Percentiles rank a stretch among this genome's conserved stretches.
These are phyloP conservation scores for Charaxes varanes DNA, from an alignment of 1,140 invertebrate species.

Conservation along the genomic window DNA sequence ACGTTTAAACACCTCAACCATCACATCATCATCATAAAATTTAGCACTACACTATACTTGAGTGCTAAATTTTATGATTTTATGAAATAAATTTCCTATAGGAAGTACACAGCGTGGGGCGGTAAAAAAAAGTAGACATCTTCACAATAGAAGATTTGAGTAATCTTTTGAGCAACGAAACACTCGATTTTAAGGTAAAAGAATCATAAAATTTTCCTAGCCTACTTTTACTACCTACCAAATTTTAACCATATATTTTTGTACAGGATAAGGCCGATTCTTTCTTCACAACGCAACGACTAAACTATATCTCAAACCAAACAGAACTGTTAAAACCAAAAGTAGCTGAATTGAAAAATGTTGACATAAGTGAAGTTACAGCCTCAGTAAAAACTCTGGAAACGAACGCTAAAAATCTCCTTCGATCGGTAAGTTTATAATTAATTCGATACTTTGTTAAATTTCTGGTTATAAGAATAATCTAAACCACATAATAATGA, in stretches of 20 bases:
- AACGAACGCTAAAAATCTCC: conserved; percentile 44
- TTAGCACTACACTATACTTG: too few species aligned
- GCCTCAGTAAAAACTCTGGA: conserved; percentile 41
- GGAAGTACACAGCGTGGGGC: too few species aligned
- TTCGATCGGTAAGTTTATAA: conserved; percentile 46
- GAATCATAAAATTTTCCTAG: neutral
- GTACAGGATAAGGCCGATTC: conserved; percentile 60
- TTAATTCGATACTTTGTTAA: conserved; percentile 1
- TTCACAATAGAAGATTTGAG: conserved; percentile 88
- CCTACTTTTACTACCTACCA: neutral
- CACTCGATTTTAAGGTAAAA: conserved; percentile 56
- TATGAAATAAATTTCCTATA: too few species aligned
- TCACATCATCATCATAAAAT: too few species aligned
- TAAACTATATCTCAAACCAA: conserved; percentile 61
- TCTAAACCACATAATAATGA: too few species aligned
- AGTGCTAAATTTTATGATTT: too few species aligned
- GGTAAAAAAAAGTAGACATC: too few species aligned
- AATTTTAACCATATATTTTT: conserved; percentile 3
- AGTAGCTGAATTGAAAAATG: conserved; percentile 37
- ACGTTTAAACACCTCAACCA: too few species aligned
- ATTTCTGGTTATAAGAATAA: too few species aligned
- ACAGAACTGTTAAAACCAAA: conserved; percentile 42
- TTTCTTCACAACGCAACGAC: conserved; percentile 62
- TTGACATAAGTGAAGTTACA: conserved; percentile 44
- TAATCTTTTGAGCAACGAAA: conserved; percentile 43